A percentile compares a stretch with the other conserved stretches of the same genome.
Conservation (phyloP, 2,888 invertebrate genomes). For the Sinelater perroti region DNA sequence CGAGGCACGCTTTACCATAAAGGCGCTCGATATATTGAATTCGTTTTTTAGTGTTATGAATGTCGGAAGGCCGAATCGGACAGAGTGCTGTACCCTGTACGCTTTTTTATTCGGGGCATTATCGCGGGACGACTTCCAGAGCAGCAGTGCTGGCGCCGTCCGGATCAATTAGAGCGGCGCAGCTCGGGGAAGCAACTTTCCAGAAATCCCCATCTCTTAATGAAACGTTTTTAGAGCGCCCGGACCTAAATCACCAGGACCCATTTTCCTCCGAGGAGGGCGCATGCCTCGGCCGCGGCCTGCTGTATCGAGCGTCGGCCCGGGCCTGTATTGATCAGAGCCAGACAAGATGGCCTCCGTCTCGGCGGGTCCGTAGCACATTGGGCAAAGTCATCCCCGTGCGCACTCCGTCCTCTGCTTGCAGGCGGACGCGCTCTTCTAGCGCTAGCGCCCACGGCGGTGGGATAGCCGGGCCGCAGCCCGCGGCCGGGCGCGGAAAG, state of each 20-base stretch:
- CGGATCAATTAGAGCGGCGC: no score
- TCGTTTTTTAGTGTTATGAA: no score
- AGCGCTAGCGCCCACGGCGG: slow-evolving; percentile 30
- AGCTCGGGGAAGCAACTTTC: no score
- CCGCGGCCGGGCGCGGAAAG: slow-evolving; percentile 17
- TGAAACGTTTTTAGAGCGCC: slow-evolving; percentile 5
- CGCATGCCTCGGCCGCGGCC: slow-evolving; percentile 37
- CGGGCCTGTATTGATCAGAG: slow-evolving; percentile 56
- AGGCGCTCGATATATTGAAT: no score
- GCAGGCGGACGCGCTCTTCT: slow-evolving; percentile 47
- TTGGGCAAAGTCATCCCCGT: slow-evolving; percentile 53
- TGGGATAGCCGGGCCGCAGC: slow-evolving; percentile 29
- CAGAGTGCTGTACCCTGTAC: no score
- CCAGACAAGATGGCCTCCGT: slow-evolving; percentile 58
- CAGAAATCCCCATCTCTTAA: neutral
- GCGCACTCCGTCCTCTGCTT: slow-evolving; percentile 51
- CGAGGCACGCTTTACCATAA: no score
- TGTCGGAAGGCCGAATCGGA: no score
- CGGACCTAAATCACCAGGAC: slow-evolving; percentile 12
- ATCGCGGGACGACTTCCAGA: no score
- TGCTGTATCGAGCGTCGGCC: slow-evolving; percentile 56
- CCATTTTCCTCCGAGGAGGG: slow-evolving; percentile 11
- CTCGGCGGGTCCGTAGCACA: slow-evolving; percentile 53
- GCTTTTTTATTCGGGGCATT: no score
- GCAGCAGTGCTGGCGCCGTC: no score